A percentile compares a stretch with the other conserved stretches of the same genome.
Conservation (phyloP, 1,140 invertebrate genomes). For the Varroa destructor region DNA sequence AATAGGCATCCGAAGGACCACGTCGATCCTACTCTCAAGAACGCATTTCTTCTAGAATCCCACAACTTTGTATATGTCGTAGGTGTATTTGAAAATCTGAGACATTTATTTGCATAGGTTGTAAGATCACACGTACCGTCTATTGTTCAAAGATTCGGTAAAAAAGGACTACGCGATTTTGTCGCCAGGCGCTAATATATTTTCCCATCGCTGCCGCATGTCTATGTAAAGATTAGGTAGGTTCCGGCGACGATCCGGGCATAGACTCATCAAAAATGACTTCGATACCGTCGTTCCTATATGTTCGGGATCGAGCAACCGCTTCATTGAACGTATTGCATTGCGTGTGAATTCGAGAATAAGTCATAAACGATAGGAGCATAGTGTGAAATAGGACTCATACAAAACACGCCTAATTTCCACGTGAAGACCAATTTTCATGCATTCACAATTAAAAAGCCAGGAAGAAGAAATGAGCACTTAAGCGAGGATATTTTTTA, state of each 20-base stretch:
- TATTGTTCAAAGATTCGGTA: neutral
- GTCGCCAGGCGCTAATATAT: neutral
- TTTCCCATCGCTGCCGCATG: neutral
- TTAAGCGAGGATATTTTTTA: neutral
- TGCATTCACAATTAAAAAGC: no score
- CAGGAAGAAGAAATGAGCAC: no score
- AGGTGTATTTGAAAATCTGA: slow-evolving; percentile 13
- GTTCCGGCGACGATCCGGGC: neutral
- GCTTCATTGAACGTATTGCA: neutral
- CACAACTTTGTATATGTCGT: slow-evolving; percentile 5
- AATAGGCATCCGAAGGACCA: neutral
- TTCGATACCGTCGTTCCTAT: neutral
- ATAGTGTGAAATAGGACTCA: neutral
- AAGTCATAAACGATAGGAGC: neutral
- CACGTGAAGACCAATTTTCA: neutral
- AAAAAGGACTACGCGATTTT: slow-evolving; percentile 4
- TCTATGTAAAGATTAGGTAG: slow-evolving; percentile 1
- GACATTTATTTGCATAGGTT: neutral
- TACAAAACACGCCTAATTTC: slow-evolving; percentile 4
- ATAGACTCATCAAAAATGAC: neutral
- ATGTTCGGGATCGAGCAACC: neutral
- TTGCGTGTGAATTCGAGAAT: neutral
- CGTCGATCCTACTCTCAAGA: neutral
- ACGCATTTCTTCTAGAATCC: slow-evolving; percentile 8
- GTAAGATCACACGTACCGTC: neutral